A percentile compares a stretch with the other conserved stretches of the same genome.
Conservation (phyloP, 2,797 vertebrate species). For the Rhinichthys osculus region DNA sequence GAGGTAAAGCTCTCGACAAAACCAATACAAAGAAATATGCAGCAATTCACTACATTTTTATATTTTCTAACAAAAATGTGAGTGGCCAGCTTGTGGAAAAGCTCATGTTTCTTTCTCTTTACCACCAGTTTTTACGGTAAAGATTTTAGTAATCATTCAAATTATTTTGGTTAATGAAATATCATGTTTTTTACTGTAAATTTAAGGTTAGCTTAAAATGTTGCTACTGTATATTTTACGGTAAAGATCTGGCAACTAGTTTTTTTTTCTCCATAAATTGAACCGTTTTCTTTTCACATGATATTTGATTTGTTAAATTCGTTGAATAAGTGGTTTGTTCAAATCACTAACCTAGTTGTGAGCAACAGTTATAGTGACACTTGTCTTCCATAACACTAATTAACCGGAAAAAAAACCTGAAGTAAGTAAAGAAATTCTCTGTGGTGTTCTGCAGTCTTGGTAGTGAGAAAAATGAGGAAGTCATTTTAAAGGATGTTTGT, state of each 20-base stretch:
- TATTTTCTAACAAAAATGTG: background rate
- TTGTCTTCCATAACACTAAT: background rate
- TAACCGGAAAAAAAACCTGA: background rate
- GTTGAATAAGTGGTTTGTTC: background rate
- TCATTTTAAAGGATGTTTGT: slow-evolving; percentile 61
- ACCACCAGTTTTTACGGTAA: background rate
- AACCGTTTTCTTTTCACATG: background rate
- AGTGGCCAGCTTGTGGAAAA: background rate
- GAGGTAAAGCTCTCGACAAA: background rate
- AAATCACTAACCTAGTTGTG: background rate
- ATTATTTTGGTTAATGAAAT: background rate
- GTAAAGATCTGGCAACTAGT: background rate
- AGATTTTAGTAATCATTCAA: background rate
- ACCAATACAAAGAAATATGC: background rate
- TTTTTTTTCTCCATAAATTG: background rate
- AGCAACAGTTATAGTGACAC: background rate
- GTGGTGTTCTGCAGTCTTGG: slow-evolving; percentile 47
- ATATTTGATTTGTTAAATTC: background rate
- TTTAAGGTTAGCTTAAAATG: background rate
- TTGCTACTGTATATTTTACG: background rate
- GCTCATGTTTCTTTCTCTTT: background rate
- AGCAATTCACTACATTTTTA: background rate
- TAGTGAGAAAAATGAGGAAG: slow-evolving; percentile 60
- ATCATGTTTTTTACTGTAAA: background rate
- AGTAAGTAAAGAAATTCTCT: background rate